A percentile compares a stretch with the other conserved stretches of the same genome.
These are phyloP conservation scores for Lumbricus terrestris DNA, from an alignment of 2,888 invertebrate species.

Conservation along the genomic window DNA sequence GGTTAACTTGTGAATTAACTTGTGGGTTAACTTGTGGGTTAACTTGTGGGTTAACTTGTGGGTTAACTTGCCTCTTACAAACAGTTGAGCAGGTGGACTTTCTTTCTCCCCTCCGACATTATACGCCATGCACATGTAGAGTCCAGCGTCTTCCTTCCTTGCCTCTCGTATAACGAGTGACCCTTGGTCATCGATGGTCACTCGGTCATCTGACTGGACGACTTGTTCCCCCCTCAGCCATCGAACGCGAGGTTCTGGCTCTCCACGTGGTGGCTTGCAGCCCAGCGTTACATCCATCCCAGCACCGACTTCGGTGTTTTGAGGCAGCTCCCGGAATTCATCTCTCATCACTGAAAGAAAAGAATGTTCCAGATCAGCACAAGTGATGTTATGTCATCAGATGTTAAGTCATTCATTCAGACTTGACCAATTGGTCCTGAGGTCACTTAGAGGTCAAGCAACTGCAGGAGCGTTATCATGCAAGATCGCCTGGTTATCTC, in stretches of 20 bases:
- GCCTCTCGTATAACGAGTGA: conserved; percentile 87
- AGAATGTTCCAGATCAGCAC: not conserved
- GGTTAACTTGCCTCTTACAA: conserved; percentile 52
- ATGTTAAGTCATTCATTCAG: not conserved
- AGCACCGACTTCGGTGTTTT: conserved; percentile 47
- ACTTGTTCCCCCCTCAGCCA: conserved; percentile 58
- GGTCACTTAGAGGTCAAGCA: not conserved
- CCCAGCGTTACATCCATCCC: conserved; percentile 30
- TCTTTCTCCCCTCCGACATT: conserved; percentile 86
- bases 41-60: not conserved
- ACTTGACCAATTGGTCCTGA: not conserved
- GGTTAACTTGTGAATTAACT: not conserved
- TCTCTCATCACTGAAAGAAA: conserved; percentile 74
- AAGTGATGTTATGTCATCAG: no score
- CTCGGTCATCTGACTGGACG: conserved; percentile 20
- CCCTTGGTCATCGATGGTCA: conserved; percentile 20
- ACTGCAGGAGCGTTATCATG: not conserved
- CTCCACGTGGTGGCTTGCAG: conserved; percentile 37
- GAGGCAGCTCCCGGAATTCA: conserved; percentile 83
- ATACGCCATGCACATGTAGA: conserved; percentile 86
- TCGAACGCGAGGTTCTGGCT: conserved; percentile 36
- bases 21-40: not conserved
- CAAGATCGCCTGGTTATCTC: not conserved
- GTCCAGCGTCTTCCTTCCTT: conserved; percentile 72
- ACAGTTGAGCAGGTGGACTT: conserved; percentile 64